A percentile compares a stretch with the other conserved stretches of the same genome.
These are phyloP conservation scores for Pangasius djambal DNA, from an alignment of 2,797 vertebrate species.

Conservation along the genomic window DNA sequence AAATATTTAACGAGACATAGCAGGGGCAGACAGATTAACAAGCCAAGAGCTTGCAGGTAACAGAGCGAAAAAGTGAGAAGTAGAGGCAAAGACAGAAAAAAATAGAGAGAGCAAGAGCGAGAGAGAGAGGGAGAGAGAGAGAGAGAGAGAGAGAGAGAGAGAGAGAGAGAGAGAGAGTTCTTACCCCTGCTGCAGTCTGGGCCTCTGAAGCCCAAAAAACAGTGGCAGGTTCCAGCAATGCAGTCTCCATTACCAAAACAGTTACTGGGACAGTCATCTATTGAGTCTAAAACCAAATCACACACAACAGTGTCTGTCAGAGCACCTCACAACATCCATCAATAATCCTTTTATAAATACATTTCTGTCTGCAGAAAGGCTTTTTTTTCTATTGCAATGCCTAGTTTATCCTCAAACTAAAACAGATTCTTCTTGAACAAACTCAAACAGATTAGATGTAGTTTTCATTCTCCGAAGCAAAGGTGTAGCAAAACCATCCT, in stretches of 20 bases:
- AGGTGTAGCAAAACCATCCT: neutral
- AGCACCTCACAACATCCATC: slow-evolving; percentile 1
- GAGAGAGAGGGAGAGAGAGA: neutral
- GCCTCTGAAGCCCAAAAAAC: slow-evolving; percentile 95
- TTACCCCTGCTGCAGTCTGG: slow-evolving; percentile 95
- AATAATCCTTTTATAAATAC: neutral
- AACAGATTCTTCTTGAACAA: neutral
- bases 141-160: slow-evolving; percentile 10
- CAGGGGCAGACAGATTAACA: neutral
- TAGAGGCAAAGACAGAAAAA: neutral
- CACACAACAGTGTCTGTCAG: slow-evolving; percentile 53
- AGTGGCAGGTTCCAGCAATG: slow-evolving; percentile 91
- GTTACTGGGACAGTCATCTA: slow-evolving; percentile 97
- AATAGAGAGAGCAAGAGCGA: neutral
- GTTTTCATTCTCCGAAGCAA: neutral
- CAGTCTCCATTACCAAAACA: slow-evolving; percentile 98
- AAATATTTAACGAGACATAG: neutral
- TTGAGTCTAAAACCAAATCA: slow-evolving; percentile 83
- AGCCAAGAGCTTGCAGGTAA: neutral
- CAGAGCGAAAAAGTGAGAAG: neutral
- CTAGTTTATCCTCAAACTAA: slow-evolving; percentile 5
- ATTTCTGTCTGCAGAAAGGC: neutral
- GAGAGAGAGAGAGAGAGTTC: slow-evolving; percentile 39
- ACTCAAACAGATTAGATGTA: neutral
- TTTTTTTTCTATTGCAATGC: neutral